Evolutionary conservation across 2,113 vertebrate genomes (phyloP).

Genomic region (Xenopus laevis): DNA sequence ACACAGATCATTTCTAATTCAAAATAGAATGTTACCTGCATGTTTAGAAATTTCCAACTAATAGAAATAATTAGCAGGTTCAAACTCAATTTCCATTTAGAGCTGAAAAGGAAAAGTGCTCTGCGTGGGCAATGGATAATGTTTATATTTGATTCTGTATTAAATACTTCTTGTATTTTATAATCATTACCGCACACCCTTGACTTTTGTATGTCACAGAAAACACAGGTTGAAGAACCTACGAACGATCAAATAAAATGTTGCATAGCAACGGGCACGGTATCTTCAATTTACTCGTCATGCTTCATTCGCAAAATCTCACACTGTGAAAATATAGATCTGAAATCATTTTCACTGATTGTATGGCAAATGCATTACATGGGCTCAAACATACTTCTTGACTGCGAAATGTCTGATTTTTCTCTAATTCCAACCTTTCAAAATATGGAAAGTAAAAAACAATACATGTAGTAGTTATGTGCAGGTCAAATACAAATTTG

Average conservation of each 20-base stretch:
- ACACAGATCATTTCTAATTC: no score
- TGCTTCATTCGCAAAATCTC: slow-evolving; percentile 54
- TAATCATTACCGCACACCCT: slow-evolving; percentile 33
- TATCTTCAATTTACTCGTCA: slow-evolving; percentile 48
- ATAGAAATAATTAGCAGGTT: slow-evolving; percentile 23
- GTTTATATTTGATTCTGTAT: slow-evolving; percentile 50
- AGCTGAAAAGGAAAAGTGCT: slow-evolving; percentile 5
- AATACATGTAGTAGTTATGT: no score
- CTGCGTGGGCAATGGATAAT: slow-evolving; percentile 18
- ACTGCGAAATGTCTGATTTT: no score
- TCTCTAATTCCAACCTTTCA: no score
- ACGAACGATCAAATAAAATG: slow-evolving; percentile 55
- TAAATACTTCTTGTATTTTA: slow-evolving; percentile 56
- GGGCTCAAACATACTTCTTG: no score
- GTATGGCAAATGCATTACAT: slow-evolving; percentile 21
- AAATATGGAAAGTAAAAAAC: no score
- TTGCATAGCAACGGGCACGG: slow-evolving; percentile 67
- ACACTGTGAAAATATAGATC: slow-evolving; percentile 49
- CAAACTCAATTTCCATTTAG: slow-evolving; percentile 15
- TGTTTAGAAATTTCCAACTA: not conserved
- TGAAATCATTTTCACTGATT: slow-evolving; percentile 20
- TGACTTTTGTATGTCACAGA: slow-evolving; percentile 57
- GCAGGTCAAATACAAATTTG: no score
- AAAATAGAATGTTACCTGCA: no score
- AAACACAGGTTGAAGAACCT: slow-evolving; percentile 47